phyloP scores from a whole-genome alignment of 2,888 invertebrate genomes.

The Tipula lateralis region DNA sequence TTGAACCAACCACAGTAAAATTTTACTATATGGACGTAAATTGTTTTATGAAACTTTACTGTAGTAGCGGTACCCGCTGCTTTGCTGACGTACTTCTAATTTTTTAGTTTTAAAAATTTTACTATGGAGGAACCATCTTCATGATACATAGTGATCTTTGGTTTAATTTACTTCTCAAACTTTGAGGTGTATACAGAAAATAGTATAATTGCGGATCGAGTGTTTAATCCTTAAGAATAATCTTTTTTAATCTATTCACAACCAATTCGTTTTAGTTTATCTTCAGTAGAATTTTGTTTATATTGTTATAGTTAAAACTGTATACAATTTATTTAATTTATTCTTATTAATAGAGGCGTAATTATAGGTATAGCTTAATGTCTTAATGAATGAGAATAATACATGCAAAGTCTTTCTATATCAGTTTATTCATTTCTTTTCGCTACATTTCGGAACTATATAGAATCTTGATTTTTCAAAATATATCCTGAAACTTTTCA shows the following conservation, averaged over 20 bases:
- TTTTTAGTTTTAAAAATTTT: too few relatives aligned
- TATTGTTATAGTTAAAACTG: neutral
- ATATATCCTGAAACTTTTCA: constrained; percentile 19
- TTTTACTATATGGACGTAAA: too few relatives aligned
- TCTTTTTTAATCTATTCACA: neutral
- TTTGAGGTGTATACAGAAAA: too few relatives aligned
- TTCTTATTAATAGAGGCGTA: constrained; percentile 27
- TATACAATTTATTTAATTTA: constrained; percentile 14
- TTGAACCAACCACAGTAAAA: too few relatives aligned
- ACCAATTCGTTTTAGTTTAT: neutral
- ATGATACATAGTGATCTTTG: too few relatives aligned
- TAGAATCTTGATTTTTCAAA: neutral
- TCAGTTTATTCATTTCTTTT: neutral
- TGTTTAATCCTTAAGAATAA: too few relatives aligned
- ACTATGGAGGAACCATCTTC: too few relatives aligned
- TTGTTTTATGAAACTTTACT: too few relatives aligned
- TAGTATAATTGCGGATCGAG: too few relatives aligned
- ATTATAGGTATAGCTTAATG: neutral
- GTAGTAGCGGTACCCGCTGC: too few relatives aligned
- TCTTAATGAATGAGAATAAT: constrained; percentile 24
- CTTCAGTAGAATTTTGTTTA: neutral
- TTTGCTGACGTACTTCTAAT: too few relatives aligned
- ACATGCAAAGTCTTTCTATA: neutral
- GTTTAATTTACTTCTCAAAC: too few relatives aligned
- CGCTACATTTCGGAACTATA: neutral